Evolutionary conservation across 2,113 vertebrate species (phyloP).

Genomic region (Rhynchomys soricoides): DNA sequence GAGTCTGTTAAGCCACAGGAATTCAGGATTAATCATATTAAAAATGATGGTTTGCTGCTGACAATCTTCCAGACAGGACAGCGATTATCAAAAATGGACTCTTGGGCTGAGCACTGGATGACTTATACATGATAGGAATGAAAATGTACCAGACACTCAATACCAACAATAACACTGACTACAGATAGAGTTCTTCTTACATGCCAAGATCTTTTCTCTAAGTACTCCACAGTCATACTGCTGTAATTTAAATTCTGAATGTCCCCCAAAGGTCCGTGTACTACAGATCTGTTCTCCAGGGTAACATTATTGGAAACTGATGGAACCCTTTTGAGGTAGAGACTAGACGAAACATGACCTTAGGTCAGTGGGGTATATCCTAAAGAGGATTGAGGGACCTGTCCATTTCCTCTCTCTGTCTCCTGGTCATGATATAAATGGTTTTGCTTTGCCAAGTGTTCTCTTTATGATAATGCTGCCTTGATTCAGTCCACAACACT

Average conservation of each 20-base stretch:
- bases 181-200: neutral
- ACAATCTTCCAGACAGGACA: neutral
- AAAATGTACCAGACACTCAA: neutral
- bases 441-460: neutral
- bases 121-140: neutral
- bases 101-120: neutral
- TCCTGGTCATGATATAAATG: neutral
- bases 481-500: neutral
- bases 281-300: neutral
- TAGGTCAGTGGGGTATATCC: neutral
- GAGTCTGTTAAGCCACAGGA: no score
- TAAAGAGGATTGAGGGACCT: neutral
- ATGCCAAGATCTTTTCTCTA: slow-evolving; percentile 29
- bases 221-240: neutral
- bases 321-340: neutral
- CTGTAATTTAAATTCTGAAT: neutral
- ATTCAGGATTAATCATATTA: neutral
- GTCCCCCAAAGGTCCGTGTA: neutral
- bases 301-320: neutral
- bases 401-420: neutral
- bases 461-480: neutral
- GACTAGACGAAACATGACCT: neutral
- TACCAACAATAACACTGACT: neutral
- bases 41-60: neutral
- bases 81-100: neutral